Base-by-base conservation (phyloP, 2,797 vertebrate genomes). In the Enteromius mattozi region DNA sequence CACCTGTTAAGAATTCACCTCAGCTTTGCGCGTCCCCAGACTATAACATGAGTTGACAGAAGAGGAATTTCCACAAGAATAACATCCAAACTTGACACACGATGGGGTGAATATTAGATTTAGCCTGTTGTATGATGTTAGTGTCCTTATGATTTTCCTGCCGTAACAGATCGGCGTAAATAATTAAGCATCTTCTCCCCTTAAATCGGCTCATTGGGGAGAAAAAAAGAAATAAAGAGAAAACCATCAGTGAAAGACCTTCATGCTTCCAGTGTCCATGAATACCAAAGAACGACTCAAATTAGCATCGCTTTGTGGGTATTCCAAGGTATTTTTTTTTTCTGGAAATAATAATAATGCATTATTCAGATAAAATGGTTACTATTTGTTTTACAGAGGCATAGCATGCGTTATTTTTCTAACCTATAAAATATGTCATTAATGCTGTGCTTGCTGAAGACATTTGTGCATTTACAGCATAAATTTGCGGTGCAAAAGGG, bases 141-240 rank as follows among this genome's bases (percentile, higher is more conserved):
- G 87, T 90, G 91, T 91, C 91, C 86, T 88, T 87, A 86, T 24
- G 82, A 91, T 91, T 93, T 90, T 91, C 86, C 89, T 85, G 86
- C 89, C 78, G 81, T 90, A 93, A 93, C 89, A 75, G 92, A 93
- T 87, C 90, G 82, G 89, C 91, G 92, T 94, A 91, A 94, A 94
- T 94, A 92, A 94, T 94, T 91, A 90, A 94, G 87, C 89, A 90
- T 86, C 86, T 89, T 91, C 89, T 91, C 91, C 90, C 91, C 86
- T 88, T 86, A 87, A 92, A 91, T 90, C 88, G 74, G 88, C 83
- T 21, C 59, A 40, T 24, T 40, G 47, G 86, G 88, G 59, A 63
- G 24, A 63, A 87, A 88, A 90, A 87, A 69, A 63, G 83, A 45
- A 82, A 82, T 85, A 68, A 80, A 85, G 76, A 68, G 68, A 78